Percentiles rank a stretch among this genome's conserved stretches.
Evolutionary conservation across 2,888 invertebrate genomes (phyloP).

Genomic region (Amblyjoppa fuscipennis): DNA sequence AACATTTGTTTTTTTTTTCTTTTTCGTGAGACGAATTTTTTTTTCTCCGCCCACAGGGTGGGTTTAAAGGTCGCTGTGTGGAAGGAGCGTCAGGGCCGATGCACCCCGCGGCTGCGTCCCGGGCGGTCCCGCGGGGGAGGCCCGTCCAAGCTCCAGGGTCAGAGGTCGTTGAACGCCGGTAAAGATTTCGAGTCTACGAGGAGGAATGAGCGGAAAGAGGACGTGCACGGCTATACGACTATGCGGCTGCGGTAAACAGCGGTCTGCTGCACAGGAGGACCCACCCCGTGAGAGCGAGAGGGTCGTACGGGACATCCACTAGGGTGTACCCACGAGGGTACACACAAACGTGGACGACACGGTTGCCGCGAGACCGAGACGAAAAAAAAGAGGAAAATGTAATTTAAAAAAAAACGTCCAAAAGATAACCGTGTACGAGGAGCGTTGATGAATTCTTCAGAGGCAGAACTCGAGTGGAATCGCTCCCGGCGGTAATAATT

Average conservation of each 20-base stretch:
- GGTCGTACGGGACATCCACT: no score
- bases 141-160: conserved; percentile 69
- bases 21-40: not conserved
- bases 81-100: conserved; percentile 56
- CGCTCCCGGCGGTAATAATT: not conserved
- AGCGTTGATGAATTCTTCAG: conserved; percentile 38
- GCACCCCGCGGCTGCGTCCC: conserved; percentile 62
- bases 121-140: conserved; percentile 61
- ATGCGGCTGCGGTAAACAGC: conserved; percentile 69
- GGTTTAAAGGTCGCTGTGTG: conserved; percentile 60
- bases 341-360: not conserved
- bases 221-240: conserved; percentile 30
- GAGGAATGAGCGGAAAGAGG: conserved; percentile 55
- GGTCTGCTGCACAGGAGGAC: not conserved
- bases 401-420: conserved; percentile 11
- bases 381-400: not conserved
- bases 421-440: conserved; percentile 14
- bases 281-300: not conserved
- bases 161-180: conserved; percentile 72
- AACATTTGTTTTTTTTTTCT: not conserved
- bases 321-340: not conserved
- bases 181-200: conserved; percentile 70
- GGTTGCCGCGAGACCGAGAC: not conserved
- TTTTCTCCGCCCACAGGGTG: not conserved
- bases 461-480: not conserved